A percentile compares a stretch with the other conserved stretches of the same genome.
phyloP scores from a whole-genome alignment of 2,888 invertebrate genomes.

The Epirrhoe tristata region DNA sequence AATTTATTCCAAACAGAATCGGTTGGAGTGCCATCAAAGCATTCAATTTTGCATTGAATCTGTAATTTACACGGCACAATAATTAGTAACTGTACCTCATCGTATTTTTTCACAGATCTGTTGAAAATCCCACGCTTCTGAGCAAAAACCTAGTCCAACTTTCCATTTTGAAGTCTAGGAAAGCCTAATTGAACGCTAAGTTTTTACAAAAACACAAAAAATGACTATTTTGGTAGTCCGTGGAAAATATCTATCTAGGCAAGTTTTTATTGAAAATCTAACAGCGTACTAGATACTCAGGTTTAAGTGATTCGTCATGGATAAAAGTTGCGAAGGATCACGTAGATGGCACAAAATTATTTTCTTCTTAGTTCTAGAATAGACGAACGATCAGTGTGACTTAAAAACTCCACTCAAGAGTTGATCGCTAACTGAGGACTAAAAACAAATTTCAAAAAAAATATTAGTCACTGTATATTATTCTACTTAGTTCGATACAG shows the following conservation, averaged over 20 bases:
- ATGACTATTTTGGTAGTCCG: slow-evolving; percentile 13
- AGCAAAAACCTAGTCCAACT: slow-evolving; percentile 69
- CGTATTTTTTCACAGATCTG: slow-evolving; percentile 63
- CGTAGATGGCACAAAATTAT: background rate
- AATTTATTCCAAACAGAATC: slow-evolving; percentile 82
- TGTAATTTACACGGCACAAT: slow-evolving; percentile 83
- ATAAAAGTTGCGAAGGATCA: background rate
- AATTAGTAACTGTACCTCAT: slow-evolving; percentile 81
- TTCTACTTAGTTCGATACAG: slow-evolving; percentile 39
- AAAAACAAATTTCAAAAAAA: too few species aligned
- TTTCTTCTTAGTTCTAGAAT: too few species aligned
- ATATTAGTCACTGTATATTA: background rate
- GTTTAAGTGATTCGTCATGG: background rate
- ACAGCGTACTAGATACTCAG: background rate
- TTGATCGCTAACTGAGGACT: too few species aligned
- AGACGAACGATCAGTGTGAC: too few species aligned
- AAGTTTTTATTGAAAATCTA: slow-evolving; percentile 9
- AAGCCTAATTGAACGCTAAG: slow-evolving; percentile 34
- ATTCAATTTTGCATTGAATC: slow-evolving; percentile 82
- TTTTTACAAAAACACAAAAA: slow-evolving; percentile 15
- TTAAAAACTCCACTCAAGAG: too few species aligned
- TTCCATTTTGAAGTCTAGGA: slow-evolving; percentile 66
- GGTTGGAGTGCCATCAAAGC: slow-evolving; percentile 72
- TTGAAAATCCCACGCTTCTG: slow-evolving; percentile 73
- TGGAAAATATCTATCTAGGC: slow-evolving; percentile 33